Percentiles rank a stretch among this genome's conserved stretches.
These are phyloP conservation scores for Thamnaconus septentrionalis DNA, from an alignment of 2,113 vertebrate genomes.

Conservation along the genomic window DNA sequence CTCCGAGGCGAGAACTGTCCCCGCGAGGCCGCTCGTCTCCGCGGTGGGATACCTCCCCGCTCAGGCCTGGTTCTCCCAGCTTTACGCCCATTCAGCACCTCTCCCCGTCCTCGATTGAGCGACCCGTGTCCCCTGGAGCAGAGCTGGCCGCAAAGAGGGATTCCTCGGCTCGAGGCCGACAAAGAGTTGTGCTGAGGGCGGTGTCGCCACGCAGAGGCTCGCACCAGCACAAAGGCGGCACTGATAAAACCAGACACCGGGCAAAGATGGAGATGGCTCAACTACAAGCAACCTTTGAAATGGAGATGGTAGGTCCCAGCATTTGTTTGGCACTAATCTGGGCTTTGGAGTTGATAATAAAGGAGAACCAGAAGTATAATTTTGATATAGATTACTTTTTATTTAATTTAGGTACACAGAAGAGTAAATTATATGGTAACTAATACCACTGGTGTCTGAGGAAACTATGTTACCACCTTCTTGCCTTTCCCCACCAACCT, in stretches of 20 bases:
- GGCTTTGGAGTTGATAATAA: neutral
- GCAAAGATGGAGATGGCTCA: conserved; percentile 68
- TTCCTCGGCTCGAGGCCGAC: conserved; percentile 85
- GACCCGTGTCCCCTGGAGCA: conserved; percentile 85
- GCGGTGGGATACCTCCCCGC: conserved; percentile 86
- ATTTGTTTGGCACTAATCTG: no score
- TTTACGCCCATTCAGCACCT: conserved; percentile 70
- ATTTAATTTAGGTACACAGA: no score
- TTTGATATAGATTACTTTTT: no score
- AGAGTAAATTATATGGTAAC: no score
- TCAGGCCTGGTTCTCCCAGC: conserved; percentile 86
- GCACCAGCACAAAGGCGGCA: conserved; percentile 84
- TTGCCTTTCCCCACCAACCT: neutral
- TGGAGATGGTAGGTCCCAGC: conserved; percentile 56
- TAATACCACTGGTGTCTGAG: no score
- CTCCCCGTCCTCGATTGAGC: conserved; percentile 64
- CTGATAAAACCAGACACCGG: conserved; percentile 84
- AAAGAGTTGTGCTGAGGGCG: conserved; percentile 86
- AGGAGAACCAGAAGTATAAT: no score
- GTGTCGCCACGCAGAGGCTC: conserved; percentile 92
- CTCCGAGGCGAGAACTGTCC: conserved; percentile 70
- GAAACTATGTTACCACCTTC: no score
- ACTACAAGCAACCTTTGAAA: conserved; percentile 57
- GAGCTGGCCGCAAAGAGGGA: conserved; percentile 84
- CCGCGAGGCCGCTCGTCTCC: conserved; percentile 68